A percentile compares a stretch with the other conserved stretches of the same genome.
These are phyloP conservation scores for Lymantria monacha DNA, from an alignment of 2,888 invertebrate genomes.

Conservation along the genomic window DNA sequence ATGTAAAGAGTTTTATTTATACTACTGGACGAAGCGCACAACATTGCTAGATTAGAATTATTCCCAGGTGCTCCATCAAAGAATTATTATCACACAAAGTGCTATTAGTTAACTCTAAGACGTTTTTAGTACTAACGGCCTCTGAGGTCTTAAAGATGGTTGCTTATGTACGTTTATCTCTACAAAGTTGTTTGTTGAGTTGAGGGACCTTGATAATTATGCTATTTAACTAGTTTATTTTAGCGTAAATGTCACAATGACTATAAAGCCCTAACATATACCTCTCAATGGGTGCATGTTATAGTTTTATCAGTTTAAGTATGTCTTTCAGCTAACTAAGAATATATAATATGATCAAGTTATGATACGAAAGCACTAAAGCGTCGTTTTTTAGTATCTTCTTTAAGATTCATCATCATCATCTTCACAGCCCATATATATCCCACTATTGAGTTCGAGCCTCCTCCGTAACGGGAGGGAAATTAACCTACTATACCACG, in stretches of 20 bases:
- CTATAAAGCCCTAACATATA: background rate
- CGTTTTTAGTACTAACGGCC: slow-evolving; percentile 22
- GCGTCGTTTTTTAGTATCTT: background rate
- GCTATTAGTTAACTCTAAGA: slow-evolving; percentile 25
- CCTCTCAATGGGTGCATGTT: background rate
- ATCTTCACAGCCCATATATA: too few relatives aligned
- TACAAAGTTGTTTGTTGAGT: background rate
- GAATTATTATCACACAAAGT: slow-evolving; percentile 36
- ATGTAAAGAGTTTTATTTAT: slow-evolving; percentile 22
- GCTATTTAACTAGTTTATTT: background rate
- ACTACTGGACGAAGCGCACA: slow-evolving; percentile 17
- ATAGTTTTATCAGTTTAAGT: background rate
- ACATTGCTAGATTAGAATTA: slow-evolving; percentile 39
- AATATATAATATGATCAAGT: background rate
- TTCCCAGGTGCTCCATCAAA: slow-evolving; percentile 43
- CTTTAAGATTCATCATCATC: too few relatives aligned
- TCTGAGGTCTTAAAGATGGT: slow-evolving; percentile 16
- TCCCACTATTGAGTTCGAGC: too few relatives aligned
- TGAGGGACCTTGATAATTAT: background rate
- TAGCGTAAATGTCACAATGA: background rate
- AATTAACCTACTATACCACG: too few relatives aligned
- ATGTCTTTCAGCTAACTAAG: background rate
- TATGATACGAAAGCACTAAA: background rate
- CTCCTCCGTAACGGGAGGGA: too few relatives aligned
- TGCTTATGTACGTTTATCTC: slow-evolving; percentile 11